A percentile compares a stretch with the other conserved stretches of the same genome.
These are phyloP conservation scores for Agrotis exclamationis DNA, from an alignment of 2,888 invertebrate genomes.

Conservation along the genomic window DNA sequence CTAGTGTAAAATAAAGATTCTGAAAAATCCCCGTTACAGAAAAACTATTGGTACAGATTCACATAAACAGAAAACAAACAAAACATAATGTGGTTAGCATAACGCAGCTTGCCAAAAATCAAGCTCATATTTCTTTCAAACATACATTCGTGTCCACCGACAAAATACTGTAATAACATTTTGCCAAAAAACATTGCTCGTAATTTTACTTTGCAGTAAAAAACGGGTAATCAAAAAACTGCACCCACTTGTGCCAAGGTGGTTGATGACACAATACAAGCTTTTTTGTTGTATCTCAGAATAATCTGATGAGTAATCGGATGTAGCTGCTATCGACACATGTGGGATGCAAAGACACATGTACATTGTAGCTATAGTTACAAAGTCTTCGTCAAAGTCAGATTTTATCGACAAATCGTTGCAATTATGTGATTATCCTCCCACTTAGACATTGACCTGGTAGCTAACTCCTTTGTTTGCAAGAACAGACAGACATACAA, in stretches of 20 bases:
- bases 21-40: neutral
- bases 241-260: slow-evolving; percentile 40
- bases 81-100: slow-evolving; percentile 17
- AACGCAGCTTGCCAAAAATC: slow-evolving; percentile 40
- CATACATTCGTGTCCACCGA: neutral
- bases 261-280: slow-evolving; percentile 66
- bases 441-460: slow-evolving; percentile 10
- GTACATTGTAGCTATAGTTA: slow-evolving; percentile 3
- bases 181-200: slow-evolving; percentile 14
- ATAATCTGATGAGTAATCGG: slow-evolving; percentile 66
- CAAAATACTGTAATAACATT: slow-evolving; percentile 30
- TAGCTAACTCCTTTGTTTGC: slow-evolving; percentile 21
- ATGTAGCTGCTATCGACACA: slow-evolving; percentile 41
- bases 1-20: neutral
- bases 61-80: slow-evolving; percentile 11
- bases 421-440: slow-evolving; percentile 41
- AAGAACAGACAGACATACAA: slow-evolving; percentile 3
- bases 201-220: slow-evolving; percentile 23
- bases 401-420: slow-evolving; percentile 39
- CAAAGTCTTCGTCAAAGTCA: slow-evolving; percentile 25
- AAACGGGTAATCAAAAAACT: slow-evolving; percentile 45
- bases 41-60: neutral
- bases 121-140: slow-evolving; percentile 36
- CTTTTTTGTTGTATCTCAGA: slow-evolving; percentile 64
- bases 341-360: slow-evolving; percentile 46